Conservation (phyloP, 2,797 vertebrate species). For the Chaunax sp. region DNA sequence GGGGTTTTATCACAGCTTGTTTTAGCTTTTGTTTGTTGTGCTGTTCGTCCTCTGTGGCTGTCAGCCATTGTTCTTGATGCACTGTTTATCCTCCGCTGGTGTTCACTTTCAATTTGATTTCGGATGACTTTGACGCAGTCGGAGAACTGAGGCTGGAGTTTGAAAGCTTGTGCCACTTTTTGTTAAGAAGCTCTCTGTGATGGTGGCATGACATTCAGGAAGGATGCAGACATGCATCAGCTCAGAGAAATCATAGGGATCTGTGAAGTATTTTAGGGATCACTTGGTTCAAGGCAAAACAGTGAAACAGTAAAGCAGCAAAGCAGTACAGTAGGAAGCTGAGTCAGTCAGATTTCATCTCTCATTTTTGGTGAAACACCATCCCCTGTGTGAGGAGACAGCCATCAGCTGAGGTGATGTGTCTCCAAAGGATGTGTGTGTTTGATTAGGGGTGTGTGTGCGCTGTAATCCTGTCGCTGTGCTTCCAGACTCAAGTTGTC, state of each 20-base stretch:
- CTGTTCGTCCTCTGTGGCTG: conserved; percentile 49
- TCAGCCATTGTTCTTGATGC: conserved; percentile 41
- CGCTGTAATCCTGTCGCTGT: conserved; percentile 24
- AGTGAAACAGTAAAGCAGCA: too few relatives aligned
- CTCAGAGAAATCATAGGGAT: conserved; percentile 27
- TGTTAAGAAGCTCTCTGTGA: conserved; percentile 28
- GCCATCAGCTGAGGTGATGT: conserved; percentile 34
- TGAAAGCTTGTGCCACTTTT: conserved; percentile 32
- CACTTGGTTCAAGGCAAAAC: conserved; percentile 29
- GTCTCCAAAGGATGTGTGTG: conserved; percentile 22
- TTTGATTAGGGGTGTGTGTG: conserved; percentile 2
- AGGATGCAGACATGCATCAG: conserved; percentile 33
- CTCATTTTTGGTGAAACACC: conserved; percentile 36
- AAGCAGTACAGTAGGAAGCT: conserved; percentile 40
- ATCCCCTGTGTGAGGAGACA: conserved; percentile 33
- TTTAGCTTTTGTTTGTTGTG: conserved; percentile 50
- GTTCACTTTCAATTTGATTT: conserved; percentile 33
- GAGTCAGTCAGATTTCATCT: conserved; percentile 44
- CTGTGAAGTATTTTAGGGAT: conserved; percentile 58
- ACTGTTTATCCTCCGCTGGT: conserved; percentile 24
- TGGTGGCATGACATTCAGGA: conserved; percentile 9
- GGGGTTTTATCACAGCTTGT: conserved; percentile 45
- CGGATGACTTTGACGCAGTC: conserved; percentile 49
- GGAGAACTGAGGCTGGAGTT: conserved; percentile 40
- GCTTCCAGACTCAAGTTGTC: conserved; percentile 34